phyloP scores from a whole-genome alignment of 2,797 vertebrate species.

The Sus cebifrons region DNA sequence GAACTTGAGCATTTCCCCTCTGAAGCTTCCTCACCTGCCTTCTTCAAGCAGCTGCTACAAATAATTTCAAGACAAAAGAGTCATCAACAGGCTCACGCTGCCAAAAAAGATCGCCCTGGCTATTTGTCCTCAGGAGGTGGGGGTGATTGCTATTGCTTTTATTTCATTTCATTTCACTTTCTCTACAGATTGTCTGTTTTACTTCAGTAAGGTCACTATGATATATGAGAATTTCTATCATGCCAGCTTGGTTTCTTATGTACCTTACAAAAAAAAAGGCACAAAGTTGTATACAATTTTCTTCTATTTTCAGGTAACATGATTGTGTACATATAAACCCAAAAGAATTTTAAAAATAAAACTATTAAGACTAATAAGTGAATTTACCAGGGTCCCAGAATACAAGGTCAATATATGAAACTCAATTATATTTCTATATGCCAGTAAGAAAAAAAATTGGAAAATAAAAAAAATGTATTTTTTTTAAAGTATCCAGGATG shows the following conservation, averaged over 20 bases:
- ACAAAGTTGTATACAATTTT: background rate
- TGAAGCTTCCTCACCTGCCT: background rate
- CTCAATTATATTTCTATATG: no score
- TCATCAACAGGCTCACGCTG: background rate
- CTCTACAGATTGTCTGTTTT: background rate
- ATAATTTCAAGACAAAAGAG: background rate
- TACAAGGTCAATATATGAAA: no score
- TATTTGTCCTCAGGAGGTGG: background rate
- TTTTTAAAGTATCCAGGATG: background rate
- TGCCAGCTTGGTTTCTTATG: background rate
- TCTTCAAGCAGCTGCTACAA: background rate
- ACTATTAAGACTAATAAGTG: no score
- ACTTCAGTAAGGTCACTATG: background rate
- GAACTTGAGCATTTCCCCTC: background rate
- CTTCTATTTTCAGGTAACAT: no score
- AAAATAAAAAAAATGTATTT: no score
- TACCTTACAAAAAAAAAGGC: background rate
- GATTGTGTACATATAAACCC: no score
- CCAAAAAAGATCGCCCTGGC: background rate
- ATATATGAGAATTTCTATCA: conserved; percentile 15
- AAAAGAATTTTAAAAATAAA: no score
- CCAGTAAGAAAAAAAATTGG: no score
- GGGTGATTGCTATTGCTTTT: background rate
- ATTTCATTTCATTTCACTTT: background rate
- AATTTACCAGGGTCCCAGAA: no score